A percentile compares a stretch with the other conserved stretches of the same genome.
Conservation (phyloP, 2,888 invertebrate species). For the Cancer borealis region DNA sequence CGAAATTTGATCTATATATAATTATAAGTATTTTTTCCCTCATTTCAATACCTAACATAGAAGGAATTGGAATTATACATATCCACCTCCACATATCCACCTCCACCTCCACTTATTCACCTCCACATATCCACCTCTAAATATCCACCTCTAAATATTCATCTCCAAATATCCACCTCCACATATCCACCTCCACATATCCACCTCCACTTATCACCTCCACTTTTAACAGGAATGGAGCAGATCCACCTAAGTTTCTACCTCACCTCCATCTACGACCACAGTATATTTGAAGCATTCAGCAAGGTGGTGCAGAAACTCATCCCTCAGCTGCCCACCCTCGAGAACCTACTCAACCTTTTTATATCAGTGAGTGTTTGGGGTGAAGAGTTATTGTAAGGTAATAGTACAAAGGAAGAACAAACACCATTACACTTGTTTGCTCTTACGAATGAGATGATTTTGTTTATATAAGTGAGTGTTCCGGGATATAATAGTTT, state of each 20-base stretch:
- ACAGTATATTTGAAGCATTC: slow-evolving; percentile 99
- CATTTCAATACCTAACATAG: not conserved
- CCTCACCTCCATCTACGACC: slow-evolving; percentile 99
- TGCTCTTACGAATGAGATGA: too few species aligned
- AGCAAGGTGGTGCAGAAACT: slow-evolving; percentile 99
- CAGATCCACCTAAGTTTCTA: slow-evolving; percentile 96
- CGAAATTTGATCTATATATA: not conserved
- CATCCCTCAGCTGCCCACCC: slow-evolving; percentile 96
- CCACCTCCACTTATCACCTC: not conserved
- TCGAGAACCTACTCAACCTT: slow-evolving; percentile 98
- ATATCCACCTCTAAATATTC: too few species aligned
- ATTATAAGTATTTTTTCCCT: not conserved
- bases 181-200: too few species aligned
- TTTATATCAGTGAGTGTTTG: slow-evolving; percentile 91
- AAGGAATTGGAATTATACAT: not conserved
- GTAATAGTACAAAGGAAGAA: too few species aligned
- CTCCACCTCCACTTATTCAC: too few species aligned
- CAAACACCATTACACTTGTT: too few species aligned
- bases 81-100: too few species aligned
- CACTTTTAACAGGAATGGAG: slow-evolving; percentile 83
- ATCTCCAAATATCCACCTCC: too few species aligned
- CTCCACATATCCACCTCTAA: too few species aligned
- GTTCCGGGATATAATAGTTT: too few species aligned
- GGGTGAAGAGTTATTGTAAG: too few species aligned
- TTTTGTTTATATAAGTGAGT: too few species aligned